Conservation (phyloP, 2,888 invertebrate genomes). For the Drosophila anceps region DNA sequence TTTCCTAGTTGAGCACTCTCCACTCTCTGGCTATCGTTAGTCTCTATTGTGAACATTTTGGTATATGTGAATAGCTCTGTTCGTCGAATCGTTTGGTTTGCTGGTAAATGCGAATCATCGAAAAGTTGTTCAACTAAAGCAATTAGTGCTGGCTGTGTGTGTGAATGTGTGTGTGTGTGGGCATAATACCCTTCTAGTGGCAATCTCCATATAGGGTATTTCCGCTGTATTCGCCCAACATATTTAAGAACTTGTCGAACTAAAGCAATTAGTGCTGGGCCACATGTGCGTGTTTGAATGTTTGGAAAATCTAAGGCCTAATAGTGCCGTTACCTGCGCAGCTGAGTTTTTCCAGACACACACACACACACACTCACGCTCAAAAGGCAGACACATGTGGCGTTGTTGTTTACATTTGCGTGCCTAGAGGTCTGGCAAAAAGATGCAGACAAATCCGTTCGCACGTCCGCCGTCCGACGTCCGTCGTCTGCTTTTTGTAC, state of each 20-base stretch:
- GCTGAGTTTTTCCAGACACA: slow-evolving; percentile 47
- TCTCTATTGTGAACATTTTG: background rate
- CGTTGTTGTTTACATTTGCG: slow-evolving; percentile 55
- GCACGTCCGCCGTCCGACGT: slow-evolving; percentile 16
- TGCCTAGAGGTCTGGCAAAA: slow-evolving; percentile 42
- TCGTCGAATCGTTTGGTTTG: background rate
- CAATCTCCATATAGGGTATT: background rate
- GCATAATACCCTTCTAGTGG: background rate
- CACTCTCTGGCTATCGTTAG: background rate
- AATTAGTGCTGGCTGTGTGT: slow-evolving; percentile 30
- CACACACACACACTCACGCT: background rate
- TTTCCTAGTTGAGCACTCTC: background rate
- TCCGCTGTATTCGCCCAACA: slow-evolving; percentile 5
- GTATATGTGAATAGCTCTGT: slow-evolving; percentile 27
- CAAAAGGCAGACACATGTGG: slow-evolving; percentile 42
- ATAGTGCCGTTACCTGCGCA: slow-evolving; percentile 39
- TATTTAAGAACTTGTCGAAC: slow-evolving; percentile 42
- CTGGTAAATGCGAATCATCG: background rate
- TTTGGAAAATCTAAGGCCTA: slow-evolving; percentile 33
- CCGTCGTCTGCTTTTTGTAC: slow-evolving; percentile 44
- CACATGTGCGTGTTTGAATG: slow-evolving; percentile 37
- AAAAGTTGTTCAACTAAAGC: slow-evolving; percentile 52
- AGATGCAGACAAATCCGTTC: slow-evolving; percentile 34
- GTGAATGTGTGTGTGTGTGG: background rate
- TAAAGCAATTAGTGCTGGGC: slow-evolving; percentile 48